phyloP scores from a whole-genome alignment of 2,797 vertebrate genomes.

The Galaxias olidus region DNA sequence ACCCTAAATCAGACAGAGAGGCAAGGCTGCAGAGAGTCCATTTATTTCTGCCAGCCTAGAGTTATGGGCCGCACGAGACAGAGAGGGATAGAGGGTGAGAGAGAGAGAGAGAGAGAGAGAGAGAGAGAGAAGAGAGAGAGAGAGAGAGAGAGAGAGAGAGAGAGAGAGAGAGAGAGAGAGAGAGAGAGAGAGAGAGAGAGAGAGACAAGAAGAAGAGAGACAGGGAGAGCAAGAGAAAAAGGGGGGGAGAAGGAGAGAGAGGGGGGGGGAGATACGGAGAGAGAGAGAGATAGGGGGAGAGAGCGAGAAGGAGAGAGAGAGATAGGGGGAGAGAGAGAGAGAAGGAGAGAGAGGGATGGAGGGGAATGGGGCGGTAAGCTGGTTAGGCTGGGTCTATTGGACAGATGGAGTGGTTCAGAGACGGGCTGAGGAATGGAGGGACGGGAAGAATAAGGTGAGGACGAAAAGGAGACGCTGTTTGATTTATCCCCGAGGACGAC shows the following conservation, averaged over 20 bases:
- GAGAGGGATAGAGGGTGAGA: not conserved
- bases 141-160: constrained; percentile 3
- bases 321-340: not conserved
- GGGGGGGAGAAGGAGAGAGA: not conserved
- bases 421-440: not conserved
- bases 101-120: not conserved
- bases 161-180: not conserved
- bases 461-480: not conserved
- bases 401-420: constrained; percentile 1
- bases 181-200: constrained; percentile 10
- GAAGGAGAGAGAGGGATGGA: not conserved
- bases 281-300: not conserved
- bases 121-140: not conserved
- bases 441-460: too few relatives aligned
- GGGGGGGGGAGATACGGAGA: not conserved
- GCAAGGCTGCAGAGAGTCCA: constrained; percentile 38
- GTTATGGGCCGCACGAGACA: constrained; percentile 44
- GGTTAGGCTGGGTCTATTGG: not conserved
- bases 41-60: constrained; percentile 70
- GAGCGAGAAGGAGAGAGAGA: not conserved
- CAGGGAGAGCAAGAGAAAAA: not conserved
- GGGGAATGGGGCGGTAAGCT: not conserved
- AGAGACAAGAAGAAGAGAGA: not conserved
- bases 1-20: constrained; percentile 53
- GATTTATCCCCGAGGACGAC: constrained; percentile 12